Evolutionary conservation across 1,140 invertebrate species (phyloP).

Genomic region (Drosophila jambulina): DNA sequence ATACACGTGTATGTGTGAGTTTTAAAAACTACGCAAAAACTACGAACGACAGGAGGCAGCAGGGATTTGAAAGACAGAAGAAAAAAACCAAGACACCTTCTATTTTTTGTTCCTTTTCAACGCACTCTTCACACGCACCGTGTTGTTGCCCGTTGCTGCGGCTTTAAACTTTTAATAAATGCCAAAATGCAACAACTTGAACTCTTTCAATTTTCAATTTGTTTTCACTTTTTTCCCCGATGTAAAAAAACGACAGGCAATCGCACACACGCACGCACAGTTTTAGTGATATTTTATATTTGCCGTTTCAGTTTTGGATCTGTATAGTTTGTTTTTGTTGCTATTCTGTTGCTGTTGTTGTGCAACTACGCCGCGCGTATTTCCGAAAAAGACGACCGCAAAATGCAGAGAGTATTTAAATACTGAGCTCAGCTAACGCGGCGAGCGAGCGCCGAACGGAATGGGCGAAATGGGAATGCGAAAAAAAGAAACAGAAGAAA

Average conservation of each 20-base stretch:
- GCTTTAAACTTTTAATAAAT: conserved; percentile 36
- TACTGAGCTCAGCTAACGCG: conserved; percentile 62
- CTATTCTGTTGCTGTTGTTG: conserved; percentile 36
- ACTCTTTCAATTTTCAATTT: conserved; percentile 8
- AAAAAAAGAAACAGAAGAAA: conserved; percentile 25
- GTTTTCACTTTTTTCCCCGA: conserved; percentile 1
- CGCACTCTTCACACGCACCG: conserved; percentile 22
- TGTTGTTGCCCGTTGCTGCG: conserved; percentile 2
- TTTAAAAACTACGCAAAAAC: conserved; percentile 33
- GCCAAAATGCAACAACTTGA: conserved; percentile 46
- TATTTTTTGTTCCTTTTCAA: conserved; percentile 29
- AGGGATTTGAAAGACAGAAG: conserved; percentile 1
- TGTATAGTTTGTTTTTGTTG: conserved; percentile 42
- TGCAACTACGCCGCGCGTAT: conserved; percentile 73
- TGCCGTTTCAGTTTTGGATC: conserved; percentile 44
- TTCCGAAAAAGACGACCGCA: conserved; percentile 77
- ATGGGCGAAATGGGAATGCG: conserved; percentile 36
- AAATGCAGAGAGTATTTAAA: conserved; percentile 79
- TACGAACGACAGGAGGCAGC: conserved; percentile 28
- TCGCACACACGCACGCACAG: conserved; percentile 33
- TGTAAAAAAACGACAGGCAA: conserved; percentile 40
- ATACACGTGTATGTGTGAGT: conserved; percentile 3
- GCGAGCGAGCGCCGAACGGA: conserved; percentile 29
- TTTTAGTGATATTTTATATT: conserved; percentile 64
- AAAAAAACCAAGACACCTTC: conserved; percentile 30